phyloP scores from a whole-genome alignment of 2,888 invertebrate genomes.

The Stramonita haemastoma region DNA sequence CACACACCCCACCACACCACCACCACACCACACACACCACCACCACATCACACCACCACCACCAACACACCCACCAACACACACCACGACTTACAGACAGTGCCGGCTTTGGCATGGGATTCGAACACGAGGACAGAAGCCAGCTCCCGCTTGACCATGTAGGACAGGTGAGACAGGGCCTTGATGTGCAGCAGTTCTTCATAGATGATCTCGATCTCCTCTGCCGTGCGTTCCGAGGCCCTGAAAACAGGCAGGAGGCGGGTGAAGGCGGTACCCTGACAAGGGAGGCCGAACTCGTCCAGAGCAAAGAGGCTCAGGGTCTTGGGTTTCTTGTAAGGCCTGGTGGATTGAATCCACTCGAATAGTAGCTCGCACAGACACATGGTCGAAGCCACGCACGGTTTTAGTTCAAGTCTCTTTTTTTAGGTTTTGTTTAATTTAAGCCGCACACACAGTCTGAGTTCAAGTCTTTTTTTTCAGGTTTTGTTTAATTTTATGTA shows the following conservation, averaged over 20 bases:
- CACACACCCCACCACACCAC: too few species aligned
- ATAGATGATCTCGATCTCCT: conserved; percentile 89
- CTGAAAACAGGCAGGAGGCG: conserved; percentile 78
- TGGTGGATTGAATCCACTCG: not conserved
- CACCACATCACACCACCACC: too few species aligned
- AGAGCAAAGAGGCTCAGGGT: not conserved
- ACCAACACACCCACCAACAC: not conserved
- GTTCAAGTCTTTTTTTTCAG: too few species aligned
- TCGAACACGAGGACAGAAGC: conserved; percentile 89
- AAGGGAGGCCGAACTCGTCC: conserved; percentile 19
- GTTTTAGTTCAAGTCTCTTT: too few species aligned
- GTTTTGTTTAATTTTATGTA: too few species aligned
- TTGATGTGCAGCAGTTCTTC: conserved; percentile 90
- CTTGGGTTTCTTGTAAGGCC: not conserved
- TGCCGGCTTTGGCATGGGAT: conserved; percentile 86
- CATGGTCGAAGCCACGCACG: not conserved
- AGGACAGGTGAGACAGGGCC: conserved; percentile 88
- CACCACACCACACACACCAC: too few species aligned
- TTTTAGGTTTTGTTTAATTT: too few species aligned
- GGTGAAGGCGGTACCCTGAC: not conserved
- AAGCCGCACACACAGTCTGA: too few species aligned
- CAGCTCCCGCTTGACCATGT: conserved; percentile 88
- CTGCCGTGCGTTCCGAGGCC: conserved; percentile 85
- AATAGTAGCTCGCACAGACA: not conserved
- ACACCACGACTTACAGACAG: conserved; percentile 85